Conservation (phyloP, 2,888 invertebrate species). For the Thysanoteuthis rhombus region DNA sequence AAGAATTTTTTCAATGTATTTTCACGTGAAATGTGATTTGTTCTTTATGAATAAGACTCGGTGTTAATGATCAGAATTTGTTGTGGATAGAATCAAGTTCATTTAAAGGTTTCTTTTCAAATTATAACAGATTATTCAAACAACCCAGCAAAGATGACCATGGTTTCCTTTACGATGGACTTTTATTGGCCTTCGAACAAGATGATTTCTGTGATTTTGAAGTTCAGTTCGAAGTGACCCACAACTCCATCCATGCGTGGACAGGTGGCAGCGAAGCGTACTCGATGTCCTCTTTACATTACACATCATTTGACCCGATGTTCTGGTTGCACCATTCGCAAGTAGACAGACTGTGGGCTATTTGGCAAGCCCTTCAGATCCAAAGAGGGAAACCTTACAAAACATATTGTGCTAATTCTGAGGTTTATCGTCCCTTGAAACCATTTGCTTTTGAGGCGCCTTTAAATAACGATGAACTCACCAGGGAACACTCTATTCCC, state of each 20-base stretch:
- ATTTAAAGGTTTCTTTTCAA: neutral
- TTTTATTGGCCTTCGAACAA: conserved; percentile 41
- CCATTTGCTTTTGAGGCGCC: conserved; percentile 44
- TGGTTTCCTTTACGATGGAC: conserved; percentile 14
- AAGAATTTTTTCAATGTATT: too few relatives aligned
- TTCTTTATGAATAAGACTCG: too few relatives aligned
- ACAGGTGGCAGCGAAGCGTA: conserved; percentile 40
- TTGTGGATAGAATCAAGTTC: neutral
- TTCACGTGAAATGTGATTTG: too few relatives aligned
- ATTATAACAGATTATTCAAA: conserved; percentile 16
- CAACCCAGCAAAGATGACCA: neutral
- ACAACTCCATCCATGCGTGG: conserved; percentile 43
- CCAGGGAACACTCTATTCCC: conserved; percentile 37
- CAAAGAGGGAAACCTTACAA: conserved; percentile 39
- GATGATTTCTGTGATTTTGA: conserved; percentile 45
- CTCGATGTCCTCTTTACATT: conserved; percentile 41
- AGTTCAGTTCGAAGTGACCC: conserved; percentile 43
- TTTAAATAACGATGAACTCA: conserved; percentile 41
- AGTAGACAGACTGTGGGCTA: conserved; percentile 43
- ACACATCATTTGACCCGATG: conserved; percentile 43
- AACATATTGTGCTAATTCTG: conserved; percentile 43
- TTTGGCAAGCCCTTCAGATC: conserved; percentile 42
- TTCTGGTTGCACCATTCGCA: conserved; percentile 43
- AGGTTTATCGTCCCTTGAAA: conserved; percentile 36
- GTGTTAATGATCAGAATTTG: neutral